Percentiles rank a stretch among this genome's conserved stretches.
phyloP scores from a whole-genome alignment of 2,113 vertebrate species.

The Cettia cetti region DNA sequence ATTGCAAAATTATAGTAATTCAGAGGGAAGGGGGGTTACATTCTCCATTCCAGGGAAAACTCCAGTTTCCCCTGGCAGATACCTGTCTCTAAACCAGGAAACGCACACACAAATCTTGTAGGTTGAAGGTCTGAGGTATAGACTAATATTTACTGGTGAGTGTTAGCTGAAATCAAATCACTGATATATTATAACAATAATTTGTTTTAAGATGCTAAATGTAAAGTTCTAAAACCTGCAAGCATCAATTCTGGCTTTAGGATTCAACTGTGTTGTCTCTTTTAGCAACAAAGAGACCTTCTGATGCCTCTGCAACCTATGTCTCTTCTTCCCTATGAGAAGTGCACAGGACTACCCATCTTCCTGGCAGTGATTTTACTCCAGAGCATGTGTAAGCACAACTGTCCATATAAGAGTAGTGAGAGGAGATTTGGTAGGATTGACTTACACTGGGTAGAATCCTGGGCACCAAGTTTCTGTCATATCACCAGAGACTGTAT shows the following conservation, averaged over 20 bases:
- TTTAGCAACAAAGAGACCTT: neutral
- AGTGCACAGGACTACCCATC: neutral
- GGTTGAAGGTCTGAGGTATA: neutral
- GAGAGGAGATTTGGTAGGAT: neutral
- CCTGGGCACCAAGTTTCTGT: neutral
- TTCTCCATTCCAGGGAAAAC: no score
- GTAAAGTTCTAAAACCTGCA: neutral
- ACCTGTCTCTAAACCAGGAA: no score
- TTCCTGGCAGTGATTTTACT: neutral
- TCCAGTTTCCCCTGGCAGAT: no score
- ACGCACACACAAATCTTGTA: neutral
- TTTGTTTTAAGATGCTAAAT: neutral
- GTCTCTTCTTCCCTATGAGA: neutral
- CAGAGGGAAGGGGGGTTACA: no score
- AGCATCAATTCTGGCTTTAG: neutral
- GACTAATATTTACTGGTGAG: neutral
- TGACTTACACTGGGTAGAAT: neutral
- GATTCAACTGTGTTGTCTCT: neutral
- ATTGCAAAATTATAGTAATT: no score
- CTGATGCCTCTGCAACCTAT: neutral
- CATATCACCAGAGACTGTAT: neutral
- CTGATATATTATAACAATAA: neutral
- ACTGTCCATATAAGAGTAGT: neutral
- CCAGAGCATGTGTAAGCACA: neutral
- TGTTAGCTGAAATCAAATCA: neutral